Conservation (phyloP, 2,797 vertebrate genomes). For the Acrossocheilus fasciatus region DNA sequence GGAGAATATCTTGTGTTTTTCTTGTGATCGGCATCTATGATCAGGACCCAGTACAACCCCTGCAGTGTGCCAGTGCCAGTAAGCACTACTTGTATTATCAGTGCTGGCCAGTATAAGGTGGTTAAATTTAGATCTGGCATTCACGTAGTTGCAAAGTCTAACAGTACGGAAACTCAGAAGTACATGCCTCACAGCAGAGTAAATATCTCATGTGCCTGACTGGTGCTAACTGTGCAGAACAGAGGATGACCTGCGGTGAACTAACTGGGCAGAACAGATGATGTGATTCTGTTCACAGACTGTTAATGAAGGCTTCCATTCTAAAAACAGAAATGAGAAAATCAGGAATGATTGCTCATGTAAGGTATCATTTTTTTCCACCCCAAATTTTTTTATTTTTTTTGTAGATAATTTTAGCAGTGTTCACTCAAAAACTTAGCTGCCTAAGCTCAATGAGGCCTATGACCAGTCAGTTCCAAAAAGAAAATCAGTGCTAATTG, state of each 20-base stretch:
- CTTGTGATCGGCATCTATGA: not conserved
- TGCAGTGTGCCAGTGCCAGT: constrained; percentile 64
- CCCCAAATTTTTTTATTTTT: no score
- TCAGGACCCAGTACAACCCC: constrained; percentile 32
- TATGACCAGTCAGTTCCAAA: not conserved
- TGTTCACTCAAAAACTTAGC: not conserved
- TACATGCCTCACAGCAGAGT: constrained; percentile 26
- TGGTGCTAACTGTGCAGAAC: not conserved
- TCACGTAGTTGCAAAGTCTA: constrained; percentile 35
- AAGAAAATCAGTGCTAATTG: not conserved
- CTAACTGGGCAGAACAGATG: not conserved
- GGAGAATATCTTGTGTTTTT: not conserved
- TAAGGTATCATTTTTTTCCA: not conserved
- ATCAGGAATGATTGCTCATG: not conserved
- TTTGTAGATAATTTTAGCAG: not conserved
- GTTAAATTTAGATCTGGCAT: constrained; percentile 62
- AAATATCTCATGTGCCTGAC: constrained; percentile 4
- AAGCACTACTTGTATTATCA: constrained; percentile 40
- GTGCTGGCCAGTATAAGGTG: constrained; percentile 4
- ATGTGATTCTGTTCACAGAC: not conserved
- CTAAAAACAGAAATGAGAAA: not conserved
- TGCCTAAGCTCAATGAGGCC: not conserved
- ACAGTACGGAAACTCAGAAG: constrained; percentile 27
- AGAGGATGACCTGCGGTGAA: no score
- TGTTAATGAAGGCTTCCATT: not conserved